phyloP scores from a whole-genome alignment of 2,113 vertebrate genomes.

The Cynocephalus volans region DNA sequence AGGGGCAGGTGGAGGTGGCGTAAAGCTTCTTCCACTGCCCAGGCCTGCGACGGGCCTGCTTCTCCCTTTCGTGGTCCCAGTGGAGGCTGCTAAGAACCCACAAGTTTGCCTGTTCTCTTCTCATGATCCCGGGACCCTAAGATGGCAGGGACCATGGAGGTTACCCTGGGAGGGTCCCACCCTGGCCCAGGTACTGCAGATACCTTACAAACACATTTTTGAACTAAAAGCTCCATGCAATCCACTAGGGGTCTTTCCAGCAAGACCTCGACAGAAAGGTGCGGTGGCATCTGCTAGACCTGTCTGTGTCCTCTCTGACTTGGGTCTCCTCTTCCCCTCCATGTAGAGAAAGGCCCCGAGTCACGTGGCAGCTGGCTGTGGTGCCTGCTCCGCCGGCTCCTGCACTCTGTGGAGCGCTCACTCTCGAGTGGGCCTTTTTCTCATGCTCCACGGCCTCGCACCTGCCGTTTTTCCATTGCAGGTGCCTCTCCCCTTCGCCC shows the following conservation, averaged over 20 bases:
- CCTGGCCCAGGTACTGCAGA: not conserved
- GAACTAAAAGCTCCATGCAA: not conserved
- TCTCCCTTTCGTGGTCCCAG: accelerated
- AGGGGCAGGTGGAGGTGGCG: not conserved
- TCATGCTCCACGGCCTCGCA: not conserved
- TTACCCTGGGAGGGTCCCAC: not conserved
- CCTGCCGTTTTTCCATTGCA: accelerated
- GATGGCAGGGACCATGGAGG: not conserved
- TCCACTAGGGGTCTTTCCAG: not conserved
- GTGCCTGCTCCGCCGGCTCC: accelerated
- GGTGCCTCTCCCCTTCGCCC: accelerated
- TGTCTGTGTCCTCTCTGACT: accelerated
- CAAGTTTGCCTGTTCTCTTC: not conserved
- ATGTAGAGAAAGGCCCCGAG: not conserved
- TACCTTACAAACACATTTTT: not conserved
- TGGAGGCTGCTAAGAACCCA: accelerated
- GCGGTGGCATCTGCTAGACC: accelerated
- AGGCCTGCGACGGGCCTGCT: not conserved
- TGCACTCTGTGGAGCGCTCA: not conserved
- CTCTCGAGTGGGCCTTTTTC: not conserved
- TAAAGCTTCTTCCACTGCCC: no score
- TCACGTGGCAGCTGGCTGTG: not conserved
- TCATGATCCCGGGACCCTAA: not conserved
- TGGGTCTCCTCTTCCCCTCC: accelerated
- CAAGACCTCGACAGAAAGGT: not conserved